Conservation (phyloP, 2,113 vertebrate species). For the Leucoraja erinaceus region DNA sequence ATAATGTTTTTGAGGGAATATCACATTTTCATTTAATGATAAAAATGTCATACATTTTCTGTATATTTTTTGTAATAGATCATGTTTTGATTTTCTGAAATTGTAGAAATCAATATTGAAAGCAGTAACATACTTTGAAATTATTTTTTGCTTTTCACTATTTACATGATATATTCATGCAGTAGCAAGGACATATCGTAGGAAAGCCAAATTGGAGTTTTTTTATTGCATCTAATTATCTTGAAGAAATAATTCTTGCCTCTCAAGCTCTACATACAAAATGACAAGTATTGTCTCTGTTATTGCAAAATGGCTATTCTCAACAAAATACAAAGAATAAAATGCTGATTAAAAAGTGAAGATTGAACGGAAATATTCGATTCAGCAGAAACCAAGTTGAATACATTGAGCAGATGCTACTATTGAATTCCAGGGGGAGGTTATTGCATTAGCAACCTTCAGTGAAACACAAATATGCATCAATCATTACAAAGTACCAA, state of each 20-base stretch:
- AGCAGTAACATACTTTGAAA: no score
- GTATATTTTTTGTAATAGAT: no score
- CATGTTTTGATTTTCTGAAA: no score
- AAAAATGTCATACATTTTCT: no score
- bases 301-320: not conserved
- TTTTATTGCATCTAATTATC: not conserved
- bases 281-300: not conserved
- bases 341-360: not conserved
- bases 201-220: not conserved
- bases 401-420: not conserved
- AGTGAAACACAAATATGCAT: not conserved
- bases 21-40: no score
- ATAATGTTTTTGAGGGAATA: no score
- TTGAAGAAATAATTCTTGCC: not conserved
- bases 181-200: not conserved
- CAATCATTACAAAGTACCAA: not conserved
- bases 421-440: not conserved
- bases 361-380: not conserved
- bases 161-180: not conserved
- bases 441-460: not conserved
- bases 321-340: not conserved
- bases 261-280: not conserved
- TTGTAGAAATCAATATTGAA: no score
- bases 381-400: no score
- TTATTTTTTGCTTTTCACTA: not conserved